Conservation (phyloP, 1,140 invertebrate genomes). For the Neodiprion pinetum region DNA sequence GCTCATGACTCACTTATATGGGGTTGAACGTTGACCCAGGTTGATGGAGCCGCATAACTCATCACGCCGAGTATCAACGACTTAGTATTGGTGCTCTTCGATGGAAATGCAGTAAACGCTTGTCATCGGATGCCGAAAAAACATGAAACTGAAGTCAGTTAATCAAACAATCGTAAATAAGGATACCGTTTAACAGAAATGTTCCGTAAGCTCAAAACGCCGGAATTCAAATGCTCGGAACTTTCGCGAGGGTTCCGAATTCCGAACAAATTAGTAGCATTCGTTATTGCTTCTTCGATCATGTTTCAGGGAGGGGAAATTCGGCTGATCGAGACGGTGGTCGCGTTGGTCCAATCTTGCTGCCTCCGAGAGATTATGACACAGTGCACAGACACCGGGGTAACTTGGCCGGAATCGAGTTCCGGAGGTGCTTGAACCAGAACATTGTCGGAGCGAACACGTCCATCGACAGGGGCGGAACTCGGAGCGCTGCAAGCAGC, state of each 20-base stretch:
- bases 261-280: background rate
- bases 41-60: background rate
- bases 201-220: too few species aligned
- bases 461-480: constrained; percentile 51
- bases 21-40: background rate
- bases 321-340: constrained; percentile 60
- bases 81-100: background rate
- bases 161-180: too few species aligned
- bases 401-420: constrained; percentile 82
- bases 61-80: background rate
- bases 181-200: too few species aligned
- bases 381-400: constrained; percentile 85
- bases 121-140: too few species aligned
- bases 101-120: background rate
- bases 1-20: background rate
- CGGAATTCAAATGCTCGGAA: too few species aligned
- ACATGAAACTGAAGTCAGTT: too few species aligned
- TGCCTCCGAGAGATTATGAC: constrained; percentile 94
- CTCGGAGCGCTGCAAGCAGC: constrained; percentile 62
- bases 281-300: background rate
- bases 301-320: constrained; percentile 50
- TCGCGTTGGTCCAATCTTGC: constrained; percentile 79
- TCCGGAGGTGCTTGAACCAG: constrained; percentile 74
- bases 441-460: constrained; percentile 71
- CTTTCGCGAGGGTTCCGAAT: background rate